Evolutionary conservation across 2,888 invertebrate genomes (phyloP), one percentile per base, ranked within the genome.

Genomic region (Poecilobothrus nobilitatus): DNA sequence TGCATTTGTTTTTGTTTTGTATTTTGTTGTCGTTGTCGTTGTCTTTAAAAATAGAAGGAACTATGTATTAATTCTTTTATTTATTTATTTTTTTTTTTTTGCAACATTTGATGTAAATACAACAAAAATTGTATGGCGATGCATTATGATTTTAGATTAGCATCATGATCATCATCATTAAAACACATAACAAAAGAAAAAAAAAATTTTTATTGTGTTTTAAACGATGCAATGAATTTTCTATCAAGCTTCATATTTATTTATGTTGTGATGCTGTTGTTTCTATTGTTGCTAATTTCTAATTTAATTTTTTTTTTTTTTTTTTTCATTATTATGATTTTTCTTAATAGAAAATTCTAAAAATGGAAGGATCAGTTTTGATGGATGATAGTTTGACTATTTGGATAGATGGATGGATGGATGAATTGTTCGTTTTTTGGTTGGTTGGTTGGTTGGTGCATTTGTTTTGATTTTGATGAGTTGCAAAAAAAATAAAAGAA

Each of bases 361-460:
- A 12, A 12, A 15, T 15, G 15, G 9, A 41, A 41, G 15, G 41
- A 41, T 41, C 27, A 27, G 12, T 37, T 37, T 37, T 37, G 12
- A 37, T 10, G 37, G 53, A 53, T 53, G 53, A 53, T 53, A 53
- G 53, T n/a, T 53, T 53, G 53, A 53, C 53, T 53, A 53, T 53
- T 53, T 53, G 53, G n/a, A 53, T 53, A n/a, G 53, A 53, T 53
- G 53, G 53, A 53, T 53, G 53, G 53, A 53, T 53, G 2, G 53
- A 12, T 53, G 53, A 53, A 53, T 53, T 53, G 53, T 37, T 10
- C 4, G 37, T 12, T 9, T 18, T 8, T 53, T 53, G 18, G 1
- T 12, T 18, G 1, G 15, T 37, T 37, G 4, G 7, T 37, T 12
- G 37, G 12, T 7, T 53, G 53, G 3, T 53, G 53, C 53, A 15